Base-by-base conservation (phyloP, 2,797 vertebrate genomes). In the Fistularia tabacaria region DNA sequence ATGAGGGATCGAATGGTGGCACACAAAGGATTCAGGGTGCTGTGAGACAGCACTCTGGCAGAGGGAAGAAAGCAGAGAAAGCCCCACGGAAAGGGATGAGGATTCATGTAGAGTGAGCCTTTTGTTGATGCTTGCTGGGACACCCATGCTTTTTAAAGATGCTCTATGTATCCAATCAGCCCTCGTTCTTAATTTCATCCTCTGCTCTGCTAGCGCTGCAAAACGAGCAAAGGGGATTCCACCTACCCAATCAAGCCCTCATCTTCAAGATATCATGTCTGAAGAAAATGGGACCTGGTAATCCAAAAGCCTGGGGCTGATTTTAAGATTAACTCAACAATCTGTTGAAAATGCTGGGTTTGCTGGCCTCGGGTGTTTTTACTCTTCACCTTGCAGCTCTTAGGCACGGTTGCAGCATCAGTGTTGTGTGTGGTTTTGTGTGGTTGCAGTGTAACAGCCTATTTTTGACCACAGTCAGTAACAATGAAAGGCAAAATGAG, bases 101-200 rank as follows among this genome's bases (percentile, higher is more conserved):
- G 76, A 76, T 63, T 71, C 81, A 61, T 40, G 67, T 57, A 38
- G 74, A 59, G 70, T 54, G 36, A 0, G 51, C 56, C 83, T 70
- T 84, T 88, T 87, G 79, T 85, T 70, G 62, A 44, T 10, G 57
- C 82, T 81, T 51, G 25, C 67, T 77, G 78, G 80, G 74, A 81
- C 73, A 60, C 5, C 65, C 46, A 80, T 69, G 76, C 74, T 80
- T 86, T 82, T 77, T 73, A 84, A 80, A 87, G 76, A 84, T 74
- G 77, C 75, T 76, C 66, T n/a, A 8, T 7, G 45, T 54, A 48
- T 74, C 66, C 73, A 73, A 71, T 79, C 80, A 72, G 72, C 74
- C 73, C 49, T 42, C 51, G 62, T 64, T 62, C 68, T 76, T 80
- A 74, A 76, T 80, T 85, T 77, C 66, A 71, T 77, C 80, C 69